Base-by-base conservation (phyloP, 2,888 invertebrate species). In the Netelia fuscicornis region DNA sequence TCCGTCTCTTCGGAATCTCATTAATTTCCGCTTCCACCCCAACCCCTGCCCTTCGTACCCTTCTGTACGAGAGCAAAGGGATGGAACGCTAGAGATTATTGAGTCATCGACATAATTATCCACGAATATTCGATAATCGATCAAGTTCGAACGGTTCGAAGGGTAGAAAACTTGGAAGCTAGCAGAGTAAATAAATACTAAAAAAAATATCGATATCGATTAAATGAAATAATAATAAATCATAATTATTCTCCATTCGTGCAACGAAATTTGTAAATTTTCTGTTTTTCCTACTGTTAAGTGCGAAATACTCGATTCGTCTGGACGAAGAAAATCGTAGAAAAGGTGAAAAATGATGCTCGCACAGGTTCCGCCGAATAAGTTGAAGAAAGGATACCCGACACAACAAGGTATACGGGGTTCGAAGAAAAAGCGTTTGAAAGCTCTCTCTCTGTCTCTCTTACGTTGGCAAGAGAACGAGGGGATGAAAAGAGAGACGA, bases 1-100 rank as follows among this genome's bases (percentile, higher is more conserved):
- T 71, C 52, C 71, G 54, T 71, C 62, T 64, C 30, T 71, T 64
- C 52, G 56, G 30, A 79, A 79, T 72, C 79, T 71, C 71, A 79
- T 79, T 79, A 79, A 79, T 71, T 72, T 72, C 30, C 70, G 58
- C 10, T 58, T 20, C 60, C 20, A 52, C 79, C 20, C 13, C 23
- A 11, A n/a, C 70, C 17, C 11, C 6, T 17, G 2, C 54, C 5
- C 5, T 60, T 44, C 37, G n/a, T 52, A n/a, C 1, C 17, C 30
- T 30, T 30, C 30, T 30, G 5, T 2, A 30, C 30, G 6, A 30
- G 30, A 30, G 30, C 30, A 30, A 30, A 30, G 30, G 52, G 13
- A 52, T 52, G 70, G 64, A 48, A 23, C 48, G 2, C n/a, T 11
- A 62, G 62, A 64, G 30, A 70, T 71, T 62, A 70, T 78, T 60